Evolutionary conservation across 2,888 invertebrate genomes (phyloP).

Genomic region (Scaptomyza flava): DNA sequence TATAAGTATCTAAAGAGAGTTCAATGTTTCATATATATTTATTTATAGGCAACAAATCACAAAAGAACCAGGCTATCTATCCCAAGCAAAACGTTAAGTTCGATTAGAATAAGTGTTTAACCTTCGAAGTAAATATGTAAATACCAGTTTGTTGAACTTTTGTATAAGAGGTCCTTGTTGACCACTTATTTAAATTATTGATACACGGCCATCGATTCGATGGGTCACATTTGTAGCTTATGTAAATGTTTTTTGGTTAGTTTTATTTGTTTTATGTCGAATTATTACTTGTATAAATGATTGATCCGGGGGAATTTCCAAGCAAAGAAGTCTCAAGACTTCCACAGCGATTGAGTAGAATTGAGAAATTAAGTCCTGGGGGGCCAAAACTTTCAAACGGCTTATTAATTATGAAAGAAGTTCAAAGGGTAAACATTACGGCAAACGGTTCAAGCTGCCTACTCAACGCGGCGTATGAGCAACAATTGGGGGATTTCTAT

Average conservation of each 20-base stretch:
- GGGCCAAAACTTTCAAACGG: conserved; percentile 11
- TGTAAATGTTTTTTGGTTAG: too few relatives aligned
- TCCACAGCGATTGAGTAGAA: not conserved
- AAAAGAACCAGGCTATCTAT: not conserved
- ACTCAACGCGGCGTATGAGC: conserved; percentile 16
- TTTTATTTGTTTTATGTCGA: too few relatives aligned
- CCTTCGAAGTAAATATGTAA: too few relatives aligned
- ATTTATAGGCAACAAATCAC: not conserved
- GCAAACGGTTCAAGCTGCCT: not conserved
- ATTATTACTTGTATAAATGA: too few relatives aligned
- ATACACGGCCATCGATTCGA: not conserved
- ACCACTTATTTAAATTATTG: not conserved
- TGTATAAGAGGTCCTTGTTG: not conserved
- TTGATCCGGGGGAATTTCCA: too few relatives aligned
- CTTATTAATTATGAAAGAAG: conserved; percentile 27
- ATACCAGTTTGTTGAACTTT: not conserved
- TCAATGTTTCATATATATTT: not conserved
- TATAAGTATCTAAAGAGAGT: too few relatives aligned
- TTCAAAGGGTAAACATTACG: not conserved
- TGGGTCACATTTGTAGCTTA: not conserved
- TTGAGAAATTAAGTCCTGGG: not conserved
- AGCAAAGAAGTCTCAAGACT: too few relatives aligned
- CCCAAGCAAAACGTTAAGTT: too few relatives aligned
- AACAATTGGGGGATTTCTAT: conserved; percentile 23
- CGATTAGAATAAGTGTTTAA: not conserved